These are phyloP conservation scores for Agrotis ipsilon DNA, from an alignment of 2,888 invertebrate genomes.

Conservation along the genomic window DNA sequence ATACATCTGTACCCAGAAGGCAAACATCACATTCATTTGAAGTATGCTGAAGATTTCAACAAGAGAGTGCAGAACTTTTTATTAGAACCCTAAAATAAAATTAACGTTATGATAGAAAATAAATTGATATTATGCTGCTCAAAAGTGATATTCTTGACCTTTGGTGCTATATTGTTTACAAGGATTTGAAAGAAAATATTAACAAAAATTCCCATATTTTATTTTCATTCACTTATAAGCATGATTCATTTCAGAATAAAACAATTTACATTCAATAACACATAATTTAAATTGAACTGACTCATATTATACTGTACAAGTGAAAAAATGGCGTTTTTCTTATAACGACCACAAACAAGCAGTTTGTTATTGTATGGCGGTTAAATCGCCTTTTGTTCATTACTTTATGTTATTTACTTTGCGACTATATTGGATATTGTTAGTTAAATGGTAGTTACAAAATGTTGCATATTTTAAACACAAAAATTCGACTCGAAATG, in stretches of 20 bases:
- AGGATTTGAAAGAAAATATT: slow-evolving; percentile 77
- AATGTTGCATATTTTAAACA: slow-evolving; percentile 69
- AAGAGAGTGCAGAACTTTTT: slow-evolving; percentile 94
- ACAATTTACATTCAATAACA: slow-evolving; percentile 90
- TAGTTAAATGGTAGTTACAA: slow-evolving; percentile 80
- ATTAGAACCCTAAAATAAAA: slow-evolving; percentile 67
- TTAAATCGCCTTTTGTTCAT: slow-evolving; percentile 76
- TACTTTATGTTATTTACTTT: slow-evolving; percentile 74
- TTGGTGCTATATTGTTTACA: neutral
- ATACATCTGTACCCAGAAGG: slow-evolving; percentile 95
- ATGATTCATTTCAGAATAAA: slow-evolving; percentile 90
- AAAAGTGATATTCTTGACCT: neutral
- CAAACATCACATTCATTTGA: slow-evolving; percentile 96
- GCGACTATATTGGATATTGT: slow-evolving; percentile 81
- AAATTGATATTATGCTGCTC: slow-evolving; percentile 6
- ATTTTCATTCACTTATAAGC: slow-evolving; percentile 91
- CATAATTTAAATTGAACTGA: slow-evolving; percentile 90
- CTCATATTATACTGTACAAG: slow-evolving; percentile 88
- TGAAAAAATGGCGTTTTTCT: slow-evolving; percentile 66
- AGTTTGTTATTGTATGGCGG: slow-evolving; percentile 72
- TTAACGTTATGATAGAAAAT: neutral
- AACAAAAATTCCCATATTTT: slow-evolving; percentile 89
- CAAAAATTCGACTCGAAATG: slow-evolving; percentile 64
- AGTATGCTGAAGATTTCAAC: slow-evolving; percentile 95
- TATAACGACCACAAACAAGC: slow-evolving; percentile 65